A percentile compares a stretch with the other conserved stretches of the same genome.
These are phyloP conservation scores for Calypte anna DNA, from an alignment of 2,113 vertebrate genomes.

Conservation along the genomic window DNA sequence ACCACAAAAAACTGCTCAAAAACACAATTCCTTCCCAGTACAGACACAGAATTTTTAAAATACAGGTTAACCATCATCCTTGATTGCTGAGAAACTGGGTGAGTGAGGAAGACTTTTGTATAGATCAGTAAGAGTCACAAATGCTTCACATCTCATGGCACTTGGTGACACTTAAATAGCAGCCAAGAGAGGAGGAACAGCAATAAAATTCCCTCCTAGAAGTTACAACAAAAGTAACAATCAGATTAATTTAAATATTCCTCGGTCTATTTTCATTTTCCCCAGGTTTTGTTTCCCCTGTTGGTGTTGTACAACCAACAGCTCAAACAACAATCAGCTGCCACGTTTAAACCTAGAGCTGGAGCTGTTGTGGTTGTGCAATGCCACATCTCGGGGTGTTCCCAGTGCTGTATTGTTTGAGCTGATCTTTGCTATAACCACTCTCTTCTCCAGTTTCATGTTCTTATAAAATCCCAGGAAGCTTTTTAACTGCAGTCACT, in stretches of 20 bases:
- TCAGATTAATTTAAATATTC: not conserved
- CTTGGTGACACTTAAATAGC: not conserved
- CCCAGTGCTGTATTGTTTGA: not conserved
- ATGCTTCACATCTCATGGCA: rapidly evolving
- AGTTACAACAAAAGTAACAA: not conserved
- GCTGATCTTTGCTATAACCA: not conserved
- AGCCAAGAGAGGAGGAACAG: not conserved
- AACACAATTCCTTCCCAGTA: not conserved
- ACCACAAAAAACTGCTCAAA: not conserved
- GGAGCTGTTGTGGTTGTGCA: not conserved
- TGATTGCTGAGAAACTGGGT: not conserved
- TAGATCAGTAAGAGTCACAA: not conserved
- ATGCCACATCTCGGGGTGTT: not conserved
- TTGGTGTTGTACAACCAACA: not conserved
- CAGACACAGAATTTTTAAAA: not conserved
- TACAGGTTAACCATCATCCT: not conserved
- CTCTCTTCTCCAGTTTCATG: not conserved
- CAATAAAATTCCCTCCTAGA: not conserved
- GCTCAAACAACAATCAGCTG: not conserved
- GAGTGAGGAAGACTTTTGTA: not conserved
- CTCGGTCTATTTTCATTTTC: not conserved
- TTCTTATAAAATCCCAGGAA: not conserved
- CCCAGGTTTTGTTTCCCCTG: not conserved
- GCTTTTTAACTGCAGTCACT: not conserved
- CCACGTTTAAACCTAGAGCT: slow-evolving; percentile 18